phyloP scores from a whole-genome alignment of 2,113 vertebrate genomes.

The Tricholaema leucomelas region DNA sequence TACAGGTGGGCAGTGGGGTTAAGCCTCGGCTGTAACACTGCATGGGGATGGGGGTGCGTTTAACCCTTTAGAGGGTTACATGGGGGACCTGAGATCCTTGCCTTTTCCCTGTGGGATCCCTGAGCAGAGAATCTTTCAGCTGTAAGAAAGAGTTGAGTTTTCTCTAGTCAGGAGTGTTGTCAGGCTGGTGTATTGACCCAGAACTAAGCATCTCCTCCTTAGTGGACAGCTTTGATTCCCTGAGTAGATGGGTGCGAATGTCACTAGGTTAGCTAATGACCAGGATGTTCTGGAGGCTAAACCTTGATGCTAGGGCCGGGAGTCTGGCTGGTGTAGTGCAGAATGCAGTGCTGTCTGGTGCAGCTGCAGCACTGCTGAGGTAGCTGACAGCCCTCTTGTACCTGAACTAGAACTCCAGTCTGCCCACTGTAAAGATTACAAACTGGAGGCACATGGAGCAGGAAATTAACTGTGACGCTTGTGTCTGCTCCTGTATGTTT shows the following conservation, averaged over 20 bases:
- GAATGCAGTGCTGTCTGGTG: background rate
- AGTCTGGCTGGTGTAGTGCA: background rate
- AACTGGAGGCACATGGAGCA: background rate
- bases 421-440: background rate
- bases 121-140: background rate
- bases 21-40: background rate
- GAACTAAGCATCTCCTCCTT: background rate
- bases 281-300: background rate
- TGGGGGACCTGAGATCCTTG: background rate
- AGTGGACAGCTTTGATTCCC: background rate
- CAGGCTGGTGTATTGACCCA: background rate
- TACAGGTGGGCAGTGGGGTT: conserved; percentile 74
- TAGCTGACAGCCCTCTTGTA: background rate
- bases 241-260: background rate
- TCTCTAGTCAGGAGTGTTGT: background rate
- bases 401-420: background rate
- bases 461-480: background rate
- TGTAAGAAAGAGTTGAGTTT: background rate
- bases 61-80: background rate
- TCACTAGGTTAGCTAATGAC: background rate
- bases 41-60: background rate
- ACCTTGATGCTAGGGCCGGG: background rate
- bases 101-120: background rate
- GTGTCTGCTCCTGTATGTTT: background rate
- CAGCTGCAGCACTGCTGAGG: background rate